Conservation (phyloP, 2,888 invertebrate species). For the Drosophila histrio region DNA sequence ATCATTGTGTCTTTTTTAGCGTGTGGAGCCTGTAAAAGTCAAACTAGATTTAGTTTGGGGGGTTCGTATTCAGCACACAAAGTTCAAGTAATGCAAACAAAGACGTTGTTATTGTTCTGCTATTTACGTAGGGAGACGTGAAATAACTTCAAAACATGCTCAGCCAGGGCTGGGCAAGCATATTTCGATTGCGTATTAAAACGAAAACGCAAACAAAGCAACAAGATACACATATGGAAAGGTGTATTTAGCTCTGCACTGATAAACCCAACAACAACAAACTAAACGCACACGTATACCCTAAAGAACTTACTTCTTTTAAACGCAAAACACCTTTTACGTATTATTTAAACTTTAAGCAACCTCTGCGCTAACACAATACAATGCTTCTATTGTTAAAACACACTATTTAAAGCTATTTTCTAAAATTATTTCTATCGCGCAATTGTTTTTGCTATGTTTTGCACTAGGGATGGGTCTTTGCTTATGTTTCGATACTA, state of each 20-base stretch:
- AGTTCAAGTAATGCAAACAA: constrained; percentile 26
- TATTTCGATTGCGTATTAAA: constrained; percentile 40
- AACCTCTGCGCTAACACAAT: constrained; percentile 16
- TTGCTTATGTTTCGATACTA: constrained; percentile 16
- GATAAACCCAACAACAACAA: constrained; percentile 77
- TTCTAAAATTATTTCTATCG: constrained; percentile 65
- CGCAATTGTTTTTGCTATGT: constrained; percentile 74
- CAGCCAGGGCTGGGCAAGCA: constrained; percentile 24
- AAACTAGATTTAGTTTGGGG: constrained; percentile 10
- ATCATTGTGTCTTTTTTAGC: constrained; percentile 63
- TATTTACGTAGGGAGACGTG: constrained; percentile 21
- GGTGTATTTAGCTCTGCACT: constrained; percentile 50
- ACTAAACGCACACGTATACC: constrained; percentile 55
- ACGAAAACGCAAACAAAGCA: constrained; percentile 60
- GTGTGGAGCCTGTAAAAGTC: constrained; percentile 22
- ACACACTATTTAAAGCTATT: constrained; percentile 40
- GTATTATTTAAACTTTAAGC: constrained; percentile 16
- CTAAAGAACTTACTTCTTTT: constrained; percentile 46
- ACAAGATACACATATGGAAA: constrained; percentile 60
- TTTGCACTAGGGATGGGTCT: constrained; percentile 54
- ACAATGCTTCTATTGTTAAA: constrained; percentile 34
- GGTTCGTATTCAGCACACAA: constrained; percentile 14
- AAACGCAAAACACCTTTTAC: constrained; percentile 21
- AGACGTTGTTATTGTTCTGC: background rate
- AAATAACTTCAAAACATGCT: constrained; percentile 40